These are phyloP conservation scores for Phasianus colchicus DNA, from an alignment of 2,113 vertebrate genomes.

Conservation along the genomic window DNA sequence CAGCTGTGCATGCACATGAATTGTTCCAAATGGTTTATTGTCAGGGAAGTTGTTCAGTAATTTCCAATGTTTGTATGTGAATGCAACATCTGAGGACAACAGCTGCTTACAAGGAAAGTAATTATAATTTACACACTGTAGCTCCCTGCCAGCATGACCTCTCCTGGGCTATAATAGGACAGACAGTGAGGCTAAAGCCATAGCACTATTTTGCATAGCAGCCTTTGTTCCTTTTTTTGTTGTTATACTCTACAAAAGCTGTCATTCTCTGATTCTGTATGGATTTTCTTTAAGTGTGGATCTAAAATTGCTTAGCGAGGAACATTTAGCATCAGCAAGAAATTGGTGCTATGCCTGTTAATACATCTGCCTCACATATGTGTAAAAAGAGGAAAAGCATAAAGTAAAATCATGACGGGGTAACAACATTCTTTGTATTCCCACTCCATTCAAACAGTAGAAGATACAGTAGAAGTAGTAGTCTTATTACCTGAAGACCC, in stretches of 20 bases:
- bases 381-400: background rate
- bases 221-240: background rate
- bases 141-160: background rate
- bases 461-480: background rate
- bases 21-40: background rate
- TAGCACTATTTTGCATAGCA: background rate
- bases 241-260: background rate
- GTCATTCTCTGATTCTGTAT: background rate
- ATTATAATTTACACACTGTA: background rate
- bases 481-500: background rate
- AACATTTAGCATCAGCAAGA: background rate
- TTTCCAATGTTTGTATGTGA: background rate
- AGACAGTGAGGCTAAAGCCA: background rate
- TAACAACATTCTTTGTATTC: background rate
- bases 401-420: background rate
- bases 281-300: background rate
- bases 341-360: accelerated
- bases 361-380: background rate
- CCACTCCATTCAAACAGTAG: background rate
- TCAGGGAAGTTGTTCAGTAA: background rate
- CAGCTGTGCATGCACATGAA: accelerated
- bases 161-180: background rate
- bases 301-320: background rate
- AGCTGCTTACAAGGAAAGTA: background rate
- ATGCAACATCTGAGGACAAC: background rate